Base-by-base conservation (phyloP, 1,140 invertebrate species). In the Calycopis cecrops region DNA sequence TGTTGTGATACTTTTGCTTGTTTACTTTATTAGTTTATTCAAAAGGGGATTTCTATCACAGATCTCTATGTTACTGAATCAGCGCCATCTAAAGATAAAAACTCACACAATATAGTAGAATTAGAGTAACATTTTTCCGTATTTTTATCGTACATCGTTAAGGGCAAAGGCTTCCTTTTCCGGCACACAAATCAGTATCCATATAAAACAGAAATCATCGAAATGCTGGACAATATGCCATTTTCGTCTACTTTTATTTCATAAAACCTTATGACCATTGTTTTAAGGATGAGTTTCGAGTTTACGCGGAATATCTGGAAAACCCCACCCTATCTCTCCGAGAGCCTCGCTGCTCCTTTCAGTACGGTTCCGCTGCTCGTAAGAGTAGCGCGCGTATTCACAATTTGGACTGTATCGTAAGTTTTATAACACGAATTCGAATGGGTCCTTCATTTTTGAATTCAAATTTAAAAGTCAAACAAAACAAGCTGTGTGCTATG, bases 101-200 rank as follows among this genome's bases (percentile, higher is more conserved):
- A n/a, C n/a, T n/a, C n/a, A n/a, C n/a, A n/a, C n/a, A n/a, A n/a
- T 67, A 61, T 67, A 62, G 59, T 40, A 40, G 44, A 53, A 28
- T 34, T 12, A 50, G 35, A 28, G 48, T 53, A 55, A 62, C 54
- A 64, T 60, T 65, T 71, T 62, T 62, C n/a, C n/a, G n/a, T n/a
- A n/a, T n/a, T n/a, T n/a, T n/a, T n/a, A n/a, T n/a, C n/a, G n/a
- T n/a, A n/a, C n/a, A n/a, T n/a, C n/a, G n/a, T n/a, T n/a, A n/a
- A n/a, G n/a, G n/a, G n/a, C n/a, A n/a, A n/a, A n/a, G n/a, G n/a
- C n/a, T n/a, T n/a, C n/a, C n/a, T n/a, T n/a, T n/a, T n/a, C n/a
- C 63, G 56, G 65, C 65, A 67, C 61, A 70, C 65, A 78, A 76
- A 78, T 78, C 73, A 78, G 65, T 66, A 63, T 71, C 67, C 69